These are phyloP conservation scores for Thera britannica DNA, from an alignment of 2,888 invertebrate genomes.

Conservation along the genomic window DNA sequence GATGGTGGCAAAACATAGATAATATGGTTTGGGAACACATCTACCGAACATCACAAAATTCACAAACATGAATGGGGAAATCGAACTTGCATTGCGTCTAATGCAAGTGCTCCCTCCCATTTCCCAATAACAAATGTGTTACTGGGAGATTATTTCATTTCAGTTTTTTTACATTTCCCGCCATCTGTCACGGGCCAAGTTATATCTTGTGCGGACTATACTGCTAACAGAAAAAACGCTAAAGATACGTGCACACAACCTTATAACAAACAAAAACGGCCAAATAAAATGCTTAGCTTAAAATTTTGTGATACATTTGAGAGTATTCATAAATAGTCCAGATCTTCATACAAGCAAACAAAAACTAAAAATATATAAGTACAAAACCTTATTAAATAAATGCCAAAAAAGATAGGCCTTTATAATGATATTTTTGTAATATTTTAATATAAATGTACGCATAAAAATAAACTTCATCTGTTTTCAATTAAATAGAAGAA, in stretches of 20 bases:
- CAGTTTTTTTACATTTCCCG: too few species aligned
- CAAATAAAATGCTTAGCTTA: conserved; percentile 21
- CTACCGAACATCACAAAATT: too few species aligned
- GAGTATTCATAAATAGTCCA: conserved; percentile 33
- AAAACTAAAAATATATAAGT: conserved; percentile 1
- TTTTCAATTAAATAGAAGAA: too few species aligned
- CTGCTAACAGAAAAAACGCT: background rate
- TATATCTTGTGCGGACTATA: background rate
- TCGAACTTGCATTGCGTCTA: too few species aligned
- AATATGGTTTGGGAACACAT: too few species aligned
- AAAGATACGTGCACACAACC: background rate
- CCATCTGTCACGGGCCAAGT: too few species aligned
- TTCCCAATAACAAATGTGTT: too few species aligned
- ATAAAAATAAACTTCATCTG: too few species aligned
- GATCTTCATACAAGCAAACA: conserved; percentile 12
- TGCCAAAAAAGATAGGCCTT: background rate
- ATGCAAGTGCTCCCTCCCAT: too few species aligned
- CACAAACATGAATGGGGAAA: too few species aligned
- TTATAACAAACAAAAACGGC: background rate
- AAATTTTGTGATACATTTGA: conserved; percentile 40
- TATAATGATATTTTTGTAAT: background rate
- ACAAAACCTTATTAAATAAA: conserved; percentile 1
- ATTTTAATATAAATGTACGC: background rate
- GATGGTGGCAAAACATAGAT: too few species aligned
- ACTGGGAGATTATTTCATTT: too few species aligned